Percentiles rank a stretch among this genome's conserved stretches.
Evolutionary conservation across 1,140 invertebrate species (phyloP).

Genomic region (Nymphalis io): DNA sequence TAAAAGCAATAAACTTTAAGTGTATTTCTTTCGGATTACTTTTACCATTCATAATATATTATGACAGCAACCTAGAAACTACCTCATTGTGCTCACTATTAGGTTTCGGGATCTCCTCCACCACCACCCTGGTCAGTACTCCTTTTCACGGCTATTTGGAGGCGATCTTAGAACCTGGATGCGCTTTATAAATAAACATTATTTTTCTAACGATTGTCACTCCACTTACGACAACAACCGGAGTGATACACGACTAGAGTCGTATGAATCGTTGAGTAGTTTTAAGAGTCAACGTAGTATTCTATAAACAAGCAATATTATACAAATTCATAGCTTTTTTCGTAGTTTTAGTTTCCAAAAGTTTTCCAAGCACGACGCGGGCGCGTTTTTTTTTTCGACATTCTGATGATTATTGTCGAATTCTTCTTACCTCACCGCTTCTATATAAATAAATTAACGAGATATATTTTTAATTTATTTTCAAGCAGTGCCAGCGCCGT

Average conservation of each 20-base stretch:
- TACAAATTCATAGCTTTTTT: neutral
- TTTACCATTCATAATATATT: constrained; percentile 15
- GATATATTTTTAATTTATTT: neutral
- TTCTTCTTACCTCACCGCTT: neutral
- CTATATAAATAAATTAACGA: neutral
- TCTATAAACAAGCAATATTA: constrained; percentile 1
- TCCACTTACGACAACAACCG: neutral
- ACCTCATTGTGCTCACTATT: constrained; percentile 34
- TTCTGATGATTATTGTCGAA: neutral
- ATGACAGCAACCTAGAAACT: constrained; percentile 37
- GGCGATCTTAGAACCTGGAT: constrained; percentile 7
- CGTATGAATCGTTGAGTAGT: no score
- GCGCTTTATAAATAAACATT: constrained; percentile 4
- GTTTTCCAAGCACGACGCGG: constrained; percentile 22
- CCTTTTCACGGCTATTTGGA: neutral
- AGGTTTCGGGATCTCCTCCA: constrained; percentile 9
- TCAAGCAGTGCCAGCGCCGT: no score
- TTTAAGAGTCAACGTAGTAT: neutral
- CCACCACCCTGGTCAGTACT: neutral
- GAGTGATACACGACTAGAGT: neutral
- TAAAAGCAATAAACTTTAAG: constrained; percentile 32
- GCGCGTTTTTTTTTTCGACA: neutral
- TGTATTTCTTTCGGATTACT: constrained; percentile 24
- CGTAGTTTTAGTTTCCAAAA: neutral
- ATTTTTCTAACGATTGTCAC: constrained; percentile 6